Conservation (phyloP, 2,797 vertebrate species). For the Mycteria americana region DNA sequence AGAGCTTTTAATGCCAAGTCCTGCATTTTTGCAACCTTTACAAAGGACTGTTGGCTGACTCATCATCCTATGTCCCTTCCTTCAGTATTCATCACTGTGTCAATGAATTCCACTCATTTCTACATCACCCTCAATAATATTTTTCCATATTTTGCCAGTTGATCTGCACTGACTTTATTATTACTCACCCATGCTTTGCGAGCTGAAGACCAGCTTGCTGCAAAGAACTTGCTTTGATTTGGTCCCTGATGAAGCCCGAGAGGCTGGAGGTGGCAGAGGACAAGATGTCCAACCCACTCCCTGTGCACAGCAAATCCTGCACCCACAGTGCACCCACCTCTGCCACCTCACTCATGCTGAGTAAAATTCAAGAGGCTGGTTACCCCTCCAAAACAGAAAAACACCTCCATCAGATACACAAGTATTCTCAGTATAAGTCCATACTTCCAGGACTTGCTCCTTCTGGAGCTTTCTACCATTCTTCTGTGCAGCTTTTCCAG, state of each 20-base stretch:
- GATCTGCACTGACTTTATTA: background rate
- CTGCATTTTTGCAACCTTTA: background rate
- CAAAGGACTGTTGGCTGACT: background rate
- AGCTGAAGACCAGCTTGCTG: background rate
- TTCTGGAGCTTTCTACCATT: background rate
- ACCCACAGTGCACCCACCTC: background rate
- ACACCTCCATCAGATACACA: background rate
- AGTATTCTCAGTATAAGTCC: background rate
- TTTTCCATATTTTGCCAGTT: background rate
- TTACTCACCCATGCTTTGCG: background rate
- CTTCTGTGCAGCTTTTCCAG: background rate
- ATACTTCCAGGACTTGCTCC: background rate
- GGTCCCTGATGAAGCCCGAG: background rate
- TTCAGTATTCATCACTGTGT: background rate
- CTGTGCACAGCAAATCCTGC: background rate
- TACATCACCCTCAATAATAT: background rate
- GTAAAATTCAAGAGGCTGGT: background rate
- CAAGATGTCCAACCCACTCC: fast-evolving
- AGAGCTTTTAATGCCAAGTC: background rate
- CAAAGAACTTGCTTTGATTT: background rate
- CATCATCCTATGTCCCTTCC: background rate
- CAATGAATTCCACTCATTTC: background rate
- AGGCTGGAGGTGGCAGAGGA: background rate
- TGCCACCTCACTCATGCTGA: background rate
- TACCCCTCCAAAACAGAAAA: background rate